A percentile compares a stretch with the other conserved stretches of the same genome.
These are phyloP conservation scores for Nasonia vitripennis DNA, from an alignment of 1,140 invertebrate species.

Conservation along the genomic window DNA sequence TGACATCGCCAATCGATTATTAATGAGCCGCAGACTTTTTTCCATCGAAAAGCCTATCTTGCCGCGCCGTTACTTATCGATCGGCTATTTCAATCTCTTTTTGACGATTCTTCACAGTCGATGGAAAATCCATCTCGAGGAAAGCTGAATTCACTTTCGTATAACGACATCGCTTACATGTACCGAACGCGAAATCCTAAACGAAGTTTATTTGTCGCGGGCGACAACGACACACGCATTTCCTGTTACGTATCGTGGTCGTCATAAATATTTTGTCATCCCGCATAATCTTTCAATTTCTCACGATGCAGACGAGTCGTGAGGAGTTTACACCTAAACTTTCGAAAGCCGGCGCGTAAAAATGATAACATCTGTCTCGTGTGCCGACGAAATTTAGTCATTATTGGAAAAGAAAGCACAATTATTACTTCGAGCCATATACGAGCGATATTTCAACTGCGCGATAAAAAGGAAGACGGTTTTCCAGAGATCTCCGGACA, in stretches of 20 bases:
- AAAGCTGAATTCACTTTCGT: background rate
- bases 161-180: too few relatives aligned
- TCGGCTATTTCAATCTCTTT: too few relatives aligned
- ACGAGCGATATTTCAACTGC: background rate
- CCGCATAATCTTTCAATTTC: too few relatives aligned
- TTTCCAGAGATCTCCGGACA: too few relatives aligned
- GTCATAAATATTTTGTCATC: background rate
- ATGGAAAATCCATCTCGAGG: background rate
- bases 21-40: background rate
- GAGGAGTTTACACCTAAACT: background rate
- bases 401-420: background rate
- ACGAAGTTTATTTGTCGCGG: too few relatives aligned
- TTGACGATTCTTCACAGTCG: too few relatives aligned
- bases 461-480: background rate
- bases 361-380: background rate
- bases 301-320: background rate
- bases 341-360: conserved; percentile 16
- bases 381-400: background rate
- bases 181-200: background rate
- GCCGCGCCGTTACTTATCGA: background rate
- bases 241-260: background rate
- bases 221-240: background rate
- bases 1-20: background rate
- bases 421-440: background rate
- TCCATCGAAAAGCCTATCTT: background rate